Base-by-base conservation (phyloP, 2,888 invertebrate species). In the Drepanosiphum platanoidis region DNA sequence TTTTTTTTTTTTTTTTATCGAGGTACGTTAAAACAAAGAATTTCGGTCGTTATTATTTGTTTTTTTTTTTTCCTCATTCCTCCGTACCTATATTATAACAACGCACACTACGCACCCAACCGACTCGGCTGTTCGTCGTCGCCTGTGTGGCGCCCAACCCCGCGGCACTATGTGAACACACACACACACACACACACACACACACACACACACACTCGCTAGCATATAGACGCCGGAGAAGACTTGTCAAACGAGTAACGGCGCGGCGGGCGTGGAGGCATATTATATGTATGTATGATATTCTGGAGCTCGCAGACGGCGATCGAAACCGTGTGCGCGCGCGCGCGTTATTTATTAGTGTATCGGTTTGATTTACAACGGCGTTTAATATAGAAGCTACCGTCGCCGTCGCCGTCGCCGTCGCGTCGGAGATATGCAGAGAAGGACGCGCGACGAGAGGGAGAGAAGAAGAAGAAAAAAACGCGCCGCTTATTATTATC, bases 161-260 rank as follows among this genome's bases (percentile, higher is more conserved):
- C 72, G 72, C 46, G 82, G 80, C 68, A 70, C 27, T 27, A 8
- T 18, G 36, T 27, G 30, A 27, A 58, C 52, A 58, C 75, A 34
- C 58, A 36, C 75, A 75, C 34, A 32, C 46, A 52, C 22, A 22
- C 27, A 39, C 32, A 52, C 39, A 11, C 72, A 32, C n/a, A n/a
- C 32, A 13, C 34, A 71, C 77, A 36, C 15, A 34, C 58, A 58
- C n/a, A 13, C 8, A n/a, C 30, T 18, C 36, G 5, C 46, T 7
- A n/a, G 22, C 22, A 30, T 30, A 15, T 32, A 34, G 70, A 71
- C 81, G 81, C 82, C 71, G 36, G 66, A 34, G 66, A 34, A 79
- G 72, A 82, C 82, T 82, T 82, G 82, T 72, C 71, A 82, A 72
- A 82, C 82, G 82, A 71, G 82, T 82, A 82, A 72, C 52, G 70